Percentiles rank a stretch among this genome's conserved stretches.
phyloP scores from a whole-genome alignment of 2,797 vertebrate genomes.

The Leuciscus waleckii region DNA sequence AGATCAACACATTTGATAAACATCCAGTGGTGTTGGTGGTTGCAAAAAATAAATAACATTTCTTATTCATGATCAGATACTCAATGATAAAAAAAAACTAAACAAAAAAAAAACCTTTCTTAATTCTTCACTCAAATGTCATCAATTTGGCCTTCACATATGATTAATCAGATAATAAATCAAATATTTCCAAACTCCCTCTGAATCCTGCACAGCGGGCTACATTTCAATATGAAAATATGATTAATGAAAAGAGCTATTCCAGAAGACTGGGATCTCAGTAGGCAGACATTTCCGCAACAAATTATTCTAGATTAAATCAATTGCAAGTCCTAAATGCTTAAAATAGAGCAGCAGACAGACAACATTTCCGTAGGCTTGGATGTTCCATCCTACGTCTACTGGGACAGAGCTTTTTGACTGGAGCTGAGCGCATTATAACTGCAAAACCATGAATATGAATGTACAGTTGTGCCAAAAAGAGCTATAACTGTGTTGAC shows the following conservation, averaged over 20 bases:
- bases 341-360: slow-evolving; percentile 57
- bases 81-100: background rate
- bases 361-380: slow-evolving; percentile 22
- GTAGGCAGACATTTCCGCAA: slow-evolving; percentile 57
- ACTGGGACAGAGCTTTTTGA: slow-evolving; percentile 28
- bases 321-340: slow-evolving; percentile 58
- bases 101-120: background rate
- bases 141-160: slow-evolving; percentile 44
- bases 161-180: slow-evolving; percentile 58
- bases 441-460: slow-evolving; percentile 36
- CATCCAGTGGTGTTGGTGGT: background rate
- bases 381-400: slow-evolving; percentile 19
- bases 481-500: slow-evolving; percentile 4
- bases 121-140: slow-evolving; percentile 30
- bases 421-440: slow-evolving; percentile 22
- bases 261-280: slow-evolving; percentile 51
- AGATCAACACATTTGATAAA: background rate
- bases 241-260: slow-evolving; percentile 59
- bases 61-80: background rate
- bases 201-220: slow-evolving; percentile 19
- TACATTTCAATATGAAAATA: slow-evolving; percentile 47
- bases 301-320: slow-evolving; percentile 60
- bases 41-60: background rate
- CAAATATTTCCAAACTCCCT: slow-evolving; percentile 58
- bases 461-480: slow-evolving; percentile 33